Conservation (phyloP, 2,888 invertebrate genomes). For the Pseudanteris insignis region DNA sequence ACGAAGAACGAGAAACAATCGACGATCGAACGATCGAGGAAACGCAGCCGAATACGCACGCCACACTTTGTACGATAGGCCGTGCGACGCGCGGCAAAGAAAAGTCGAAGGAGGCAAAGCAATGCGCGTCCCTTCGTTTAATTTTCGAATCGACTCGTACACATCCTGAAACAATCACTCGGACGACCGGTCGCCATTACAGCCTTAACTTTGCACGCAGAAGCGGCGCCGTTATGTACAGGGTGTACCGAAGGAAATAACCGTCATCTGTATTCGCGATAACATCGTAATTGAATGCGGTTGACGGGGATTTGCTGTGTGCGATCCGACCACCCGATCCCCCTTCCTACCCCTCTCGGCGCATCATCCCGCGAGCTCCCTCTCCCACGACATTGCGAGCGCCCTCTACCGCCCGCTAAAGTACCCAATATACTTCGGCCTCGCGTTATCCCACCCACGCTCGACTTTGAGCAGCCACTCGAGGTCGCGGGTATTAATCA, state of each 20-base stretch:
- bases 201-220: conserved; percentile 53
- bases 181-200: conserved; percentile 57
- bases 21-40: too few species aligned
- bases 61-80: not conserved
- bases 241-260: conserved; percentile 68
- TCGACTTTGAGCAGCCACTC: conserved; percentile 38
- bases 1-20: too few species aligned
- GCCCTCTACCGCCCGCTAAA: too few species aligned
- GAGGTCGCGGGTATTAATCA: conserved; percentile 60
- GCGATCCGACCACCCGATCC: conserved; percentile 43
- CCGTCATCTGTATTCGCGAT: conserved; percentile 68
- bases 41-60: too few species aligned
- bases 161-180: conserved; percentile 65
- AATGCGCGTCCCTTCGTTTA: conserved; percentile 55
- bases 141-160: conserved; percentile 54
- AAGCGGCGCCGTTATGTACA: conserved; percentile 60
- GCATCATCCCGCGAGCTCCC: conserved; percentile 17
- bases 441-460: conserved; percentile 17
- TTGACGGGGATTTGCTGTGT: conserved; percentile 65
- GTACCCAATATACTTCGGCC: too few species aligned
- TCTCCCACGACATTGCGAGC: too few species aligned
- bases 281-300: conserved; percentile 68
- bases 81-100: conserved; percentile 2
- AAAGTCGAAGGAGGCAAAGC: conserved; percentile 42
- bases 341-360: conserved; percentile 6